phyloP scores from a whole-genome alignment of 2,797 vertebrate genomes.

The Odontamblyopus rebecca region DNA sequence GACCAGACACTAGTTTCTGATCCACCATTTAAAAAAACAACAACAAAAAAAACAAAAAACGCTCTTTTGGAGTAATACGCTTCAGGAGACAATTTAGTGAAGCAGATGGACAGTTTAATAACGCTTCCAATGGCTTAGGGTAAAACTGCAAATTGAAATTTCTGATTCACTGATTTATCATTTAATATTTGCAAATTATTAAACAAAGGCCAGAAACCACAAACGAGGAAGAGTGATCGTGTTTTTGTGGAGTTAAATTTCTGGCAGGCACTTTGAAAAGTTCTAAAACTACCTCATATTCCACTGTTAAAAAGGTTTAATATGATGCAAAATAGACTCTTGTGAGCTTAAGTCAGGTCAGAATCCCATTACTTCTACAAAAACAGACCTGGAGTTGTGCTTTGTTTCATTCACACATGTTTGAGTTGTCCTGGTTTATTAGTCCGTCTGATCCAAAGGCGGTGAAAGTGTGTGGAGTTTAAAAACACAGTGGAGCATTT shows the following conservation, averaged over 20 bases:
- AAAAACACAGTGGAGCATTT: no score
- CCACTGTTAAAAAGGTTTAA: not conserved
- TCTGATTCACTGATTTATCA: conserved; percentile 29
- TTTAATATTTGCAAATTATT: conserved; percentile 23
- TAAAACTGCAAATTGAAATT: conserved; percentile 23
- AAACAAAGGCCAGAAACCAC: conserved; percentile 15
- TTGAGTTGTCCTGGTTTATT: no score
- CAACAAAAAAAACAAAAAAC: not conserved
- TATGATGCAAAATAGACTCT: no score
- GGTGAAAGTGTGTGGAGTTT: no score
- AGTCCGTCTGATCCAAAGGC: no score
- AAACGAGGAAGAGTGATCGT: conserved; percentile 1
- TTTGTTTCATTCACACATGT: no score
- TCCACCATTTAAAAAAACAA: not conserved
- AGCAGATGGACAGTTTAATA: conserved; percentile 39
- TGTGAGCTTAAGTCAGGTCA: no score
- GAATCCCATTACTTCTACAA: no score
- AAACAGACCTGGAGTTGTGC: no score
- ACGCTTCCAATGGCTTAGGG: conserved; percentile 28
- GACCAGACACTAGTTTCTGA: not conserved
- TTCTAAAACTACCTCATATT: not conserved
- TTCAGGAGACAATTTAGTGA: conserved; percentile 40
- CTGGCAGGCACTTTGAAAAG: not conserved
- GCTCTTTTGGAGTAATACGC: not conserved
- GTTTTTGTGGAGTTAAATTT: conserved; percentile 2